Evolutionary conservation across 2,888 invertebrate species (phyloP), one percentile per base, ranked within the genome.

Genomic region (Thymelicus lineola): DNA sequence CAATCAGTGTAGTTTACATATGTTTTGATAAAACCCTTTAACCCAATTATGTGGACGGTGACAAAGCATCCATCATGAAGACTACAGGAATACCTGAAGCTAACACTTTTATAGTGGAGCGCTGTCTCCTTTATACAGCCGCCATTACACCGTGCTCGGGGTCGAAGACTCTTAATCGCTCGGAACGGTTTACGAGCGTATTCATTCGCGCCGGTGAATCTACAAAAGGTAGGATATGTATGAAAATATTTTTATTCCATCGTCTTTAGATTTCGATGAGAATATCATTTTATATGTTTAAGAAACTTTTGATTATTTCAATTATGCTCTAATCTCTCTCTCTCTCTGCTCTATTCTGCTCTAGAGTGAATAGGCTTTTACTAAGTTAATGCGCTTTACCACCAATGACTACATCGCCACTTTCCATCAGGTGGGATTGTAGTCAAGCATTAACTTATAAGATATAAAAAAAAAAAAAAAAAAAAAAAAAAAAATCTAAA

Each of bases 121-220:
- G 53, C 20, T 9, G 28, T 35, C 14, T 68, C 66, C 60, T 70
- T 66, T 57, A 65, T 35, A 72, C 69, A 72, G 70, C 58, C 35
- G 73, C 73, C 61, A 71, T 75, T 75, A 74, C 66, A 73, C 61
- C 69, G 70, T 69, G 70, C 62, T 59, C 71, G 61, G 71, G 72
- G 71, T 73, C 72, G 70, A 48, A 65, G 64, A 64, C 48, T 74
- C 50, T 74, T 75, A 76, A 76, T 77, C 75, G 75, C 48, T 75
- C 46, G 75, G 77, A 77, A 76, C 75, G 75, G 65, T 77, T 77
- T 75, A 75, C 71, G 76, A 73, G 72, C 35, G 59, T 59, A 66
- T 66, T 66, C 48, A 59, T 59, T 66, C 48, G 38, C 66, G 58
- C 65, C 35, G 60, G 38, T 58, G 58, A 58, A 9, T 38, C 38